A percentile compares a stretch with the other conserved stretches of the same genome.
These are phyloP conservation scores for Acronicta aceris DNA, from an alignment of 2,888 invertebrate genomes.

Conservation along the genomic window DNA sequence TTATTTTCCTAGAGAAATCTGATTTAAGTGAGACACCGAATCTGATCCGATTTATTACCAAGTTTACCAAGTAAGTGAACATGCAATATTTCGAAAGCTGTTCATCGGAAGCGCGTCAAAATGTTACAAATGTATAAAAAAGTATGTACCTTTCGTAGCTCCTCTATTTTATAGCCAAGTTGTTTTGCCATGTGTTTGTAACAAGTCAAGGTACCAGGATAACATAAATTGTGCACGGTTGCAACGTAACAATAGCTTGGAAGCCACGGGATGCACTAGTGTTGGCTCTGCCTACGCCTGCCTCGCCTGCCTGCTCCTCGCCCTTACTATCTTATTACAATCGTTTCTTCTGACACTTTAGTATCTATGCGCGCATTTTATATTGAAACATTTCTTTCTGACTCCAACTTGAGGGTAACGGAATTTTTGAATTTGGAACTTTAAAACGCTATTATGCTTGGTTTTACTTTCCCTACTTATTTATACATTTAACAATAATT, in stretches of 20 bases:
- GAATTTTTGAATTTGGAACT: too few relatives aligned
- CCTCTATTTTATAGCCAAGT: constrained; percentile 49
- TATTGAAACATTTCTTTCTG: constrained; percentile 68
- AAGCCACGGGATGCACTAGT: constrained; percentile 68
- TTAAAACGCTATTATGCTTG: too few relatives aligned
- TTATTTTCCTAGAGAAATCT: background rate
- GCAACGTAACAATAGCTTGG: constrained; percentile 77
- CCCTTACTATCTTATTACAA: constrained; percentile 81
- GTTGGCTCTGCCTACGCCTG: constrained; percentile 55
- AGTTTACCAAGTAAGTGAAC: background rate
- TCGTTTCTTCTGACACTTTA: constrained; percentile 84
- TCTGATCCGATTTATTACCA: background rate
- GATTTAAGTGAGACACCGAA: background rate
- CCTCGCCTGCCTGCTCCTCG: constrained; percentile 59
- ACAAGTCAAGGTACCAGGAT: constrained; percentile 54
- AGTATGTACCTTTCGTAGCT: constrained; percentile 16
- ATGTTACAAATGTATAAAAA: constrained; percentile 18
- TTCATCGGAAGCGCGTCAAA: constrained; percentile 13
- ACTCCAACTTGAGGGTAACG: constrained; percentile 36
- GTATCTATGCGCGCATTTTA: constrained; percentile 77
- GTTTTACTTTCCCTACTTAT: too few relatives aligned
- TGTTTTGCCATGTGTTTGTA: constrained; percentile 49
- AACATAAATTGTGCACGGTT: constrained; percentile 78
- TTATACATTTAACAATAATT: too few relatives aligned
- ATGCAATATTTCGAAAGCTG: background rate